Evolutionary conservation across 2,113 vertebrate species (phyloP).

Genomic region (Capreolus pygargus): DNA sequence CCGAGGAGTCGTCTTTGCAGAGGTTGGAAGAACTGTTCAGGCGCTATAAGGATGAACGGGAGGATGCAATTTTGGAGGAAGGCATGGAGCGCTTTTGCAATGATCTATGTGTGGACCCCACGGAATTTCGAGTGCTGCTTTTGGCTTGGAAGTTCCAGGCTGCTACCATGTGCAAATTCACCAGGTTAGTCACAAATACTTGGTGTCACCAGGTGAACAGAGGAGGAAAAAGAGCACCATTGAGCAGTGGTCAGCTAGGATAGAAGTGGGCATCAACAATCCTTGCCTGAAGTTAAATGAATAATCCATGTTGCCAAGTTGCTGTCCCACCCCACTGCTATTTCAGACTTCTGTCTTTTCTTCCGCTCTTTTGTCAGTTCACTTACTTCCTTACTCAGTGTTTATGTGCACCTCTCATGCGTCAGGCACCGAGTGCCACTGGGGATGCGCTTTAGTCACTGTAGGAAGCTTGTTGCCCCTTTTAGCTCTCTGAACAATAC

Average conservation of each 20-base stretch:
- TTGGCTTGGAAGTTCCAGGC: constrained; percentile 99
- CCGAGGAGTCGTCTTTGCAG: constrained; percentile 88
- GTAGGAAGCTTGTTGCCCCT: neutral
- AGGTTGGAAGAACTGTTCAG: constrained; percentile 92
- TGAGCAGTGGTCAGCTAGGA: neutral
- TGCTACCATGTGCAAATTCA: constrained; percentile 99
- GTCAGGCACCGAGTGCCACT: neutral
- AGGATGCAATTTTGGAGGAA: constrained; percentile 97
- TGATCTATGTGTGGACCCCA: constrained; percentile 96
- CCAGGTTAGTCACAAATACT: constrained; percentile 87
- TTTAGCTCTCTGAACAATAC: neutral
- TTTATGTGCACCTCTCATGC: neutral
- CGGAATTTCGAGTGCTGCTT: constrained; percentile 97
- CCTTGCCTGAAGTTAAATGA: neutral
- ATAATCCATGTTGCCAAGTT: neutral
- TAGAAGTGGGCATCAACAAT: neutral
- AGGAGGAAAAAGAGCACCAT: neutral
- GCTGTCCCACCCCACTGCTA: neutral
- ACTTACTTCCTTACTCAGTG: neutral
- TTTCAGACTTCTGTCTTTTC: neutral
- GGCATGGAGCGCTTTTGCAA: constrained; percentile 99
- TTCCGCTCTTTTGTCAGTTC: neutral
- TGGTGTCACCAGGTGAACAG: neutral
- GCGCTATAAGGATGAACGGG: constrained; percentile 95
- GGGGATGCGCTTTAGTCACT: neutral